Conservation (phyloP, 2,797 vertebrate species). For the Brotogeris chrysoptera region DNA sequence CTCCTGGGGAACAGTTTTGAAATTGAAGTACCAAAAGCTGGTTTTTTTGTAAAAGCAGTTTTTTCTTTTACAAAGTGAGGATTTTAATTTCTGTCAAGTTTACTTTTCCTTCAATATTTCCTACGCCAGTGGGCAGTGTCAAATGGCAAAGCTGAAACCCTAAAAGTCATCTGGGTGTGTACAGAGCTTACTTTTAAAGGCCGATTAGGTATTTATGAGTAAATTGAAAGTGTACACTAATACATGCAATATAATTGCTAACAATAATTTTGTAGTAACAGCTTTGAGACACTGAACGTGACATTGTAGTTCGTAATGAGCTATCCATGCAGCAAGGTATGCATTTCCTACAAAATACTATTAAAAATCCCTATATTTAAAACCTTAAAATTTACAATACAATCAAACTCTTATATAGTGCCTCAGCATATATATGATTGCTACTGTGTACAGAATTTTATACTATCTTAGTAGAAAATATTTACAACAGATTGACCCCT, state of each 20-base stretch:
- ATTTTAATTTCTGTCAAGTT: not conserved
- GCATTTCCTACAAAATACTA: slow-evolving; percentile 77
- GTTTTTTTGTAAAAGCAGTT: not conserved
- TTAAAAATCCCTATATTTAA: slow-evolving; percentile 75
- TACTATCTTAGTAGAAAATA: slow-evolving; percentile 57
- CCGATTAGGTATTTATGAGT: slow-evolving; percentile 58
- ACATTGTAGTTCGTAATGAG: slow-evolving; percentile 66
- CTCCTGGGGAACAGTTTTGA: not conserved
- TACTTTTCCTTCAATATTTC: slow-evolving; percentile 25
- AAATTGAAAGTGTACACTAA: slow-evolving; percentile 69
- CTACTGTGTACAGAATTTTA: slow-evolving; percentile 60
- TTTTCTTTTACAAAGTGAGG: not conserved
- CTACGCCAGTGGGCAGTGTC: slow-evolving; percentile 42
- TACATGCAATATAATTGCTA: slow-evolving; percentile 79
- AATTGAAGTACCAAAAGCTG: slow-evolving; percentile 42
- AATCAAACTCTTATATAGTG: slow-evolving; percentile 52
- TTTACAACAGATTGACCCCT: slow-evolving; percentile 61
- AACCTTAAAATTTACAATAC: slow-evolving; percentile 69
- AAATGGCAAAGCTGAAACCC: slow-evolving; percentile 54
- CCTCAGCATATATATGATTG: slow-evolving; percentile 33
- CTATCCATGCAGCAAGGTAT: slow-evolving; percentile 92
- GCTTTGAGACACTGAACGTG: slow-evolving; percentile 68
- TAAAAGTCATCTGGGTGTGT: slow-evolving; percentile 26
- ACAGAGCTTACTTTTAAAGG: slow-evolving; percentile 43
- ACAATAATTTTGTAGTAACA: slow-evolving; percentile 66